Conservation (phyloP, 2,888 invertebrate genomes). For the Aelia acuminata region DNA sequence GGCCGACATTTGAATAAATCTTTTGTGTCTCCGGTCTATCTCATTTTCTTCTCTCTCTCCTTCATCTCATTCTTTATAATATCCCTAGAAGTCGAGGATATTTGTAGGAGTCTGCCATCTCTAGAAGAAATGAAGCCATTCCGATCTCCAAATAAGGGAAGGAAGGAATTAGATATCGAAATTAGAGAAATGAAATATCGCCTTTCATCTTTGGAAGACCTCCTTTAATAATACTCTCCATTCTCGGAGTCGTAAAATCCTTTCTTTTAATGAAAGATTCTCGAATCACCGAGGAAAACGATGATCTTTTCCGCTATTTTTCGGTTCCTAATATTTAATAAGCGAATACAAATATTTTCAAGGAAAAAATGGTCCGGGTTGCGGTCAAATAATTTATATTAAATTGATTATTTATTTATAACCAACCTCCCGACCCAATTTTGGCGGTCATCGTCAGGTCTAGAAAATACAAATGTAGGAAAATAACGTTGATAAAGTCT, state of each 20-base stretch:
- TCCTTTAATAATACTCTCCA: constrained; percentile 16
- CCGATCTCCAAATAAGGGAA: constrained; percentile 21
- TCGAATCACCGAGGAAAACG: not conserved
- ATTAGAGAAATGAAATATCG: constrained; percentile 36
- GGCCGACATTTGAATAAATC: not conserved
- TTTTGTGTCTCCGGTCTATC: not conserved
- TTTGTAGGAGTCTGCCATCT: not conserved
- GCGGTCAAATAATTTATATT: too few species aligned
- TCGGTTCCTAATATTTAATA: not conserved
- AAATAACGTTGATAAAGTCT: too few species aligned
- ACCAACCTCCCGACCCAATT: too few species aligned
- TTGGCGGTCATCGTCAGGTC: too few species aligned
- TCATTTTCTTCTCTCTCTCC: not conserved
- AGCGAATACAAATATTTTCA: too few species aligned
- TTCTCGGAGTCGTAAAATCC: not conserved
- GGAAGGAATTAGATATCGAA: constrained; percentile 16
- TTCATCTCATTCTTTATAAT: not conserved
- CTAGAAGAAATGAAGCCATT: constrained; percentile 8
- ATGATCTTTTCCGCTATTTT: not conserved
- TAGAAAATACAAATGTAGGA: too few species aligned
- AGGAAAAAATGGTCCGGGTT: too few species aligned
- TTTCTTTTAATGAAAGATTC: constrained; percentile 29
- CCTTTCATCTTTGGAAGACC: constrained; percentile 6
- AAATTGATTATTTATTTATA: too few species aligned
- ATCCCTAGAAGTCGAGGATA: not conserved